Percentiles rank a stretch among this genome's conserved stretches.
phyloP scores from a whole-genome alignment of 2,888 invertebrate species.

The Ernsta delagoae region DNA sequence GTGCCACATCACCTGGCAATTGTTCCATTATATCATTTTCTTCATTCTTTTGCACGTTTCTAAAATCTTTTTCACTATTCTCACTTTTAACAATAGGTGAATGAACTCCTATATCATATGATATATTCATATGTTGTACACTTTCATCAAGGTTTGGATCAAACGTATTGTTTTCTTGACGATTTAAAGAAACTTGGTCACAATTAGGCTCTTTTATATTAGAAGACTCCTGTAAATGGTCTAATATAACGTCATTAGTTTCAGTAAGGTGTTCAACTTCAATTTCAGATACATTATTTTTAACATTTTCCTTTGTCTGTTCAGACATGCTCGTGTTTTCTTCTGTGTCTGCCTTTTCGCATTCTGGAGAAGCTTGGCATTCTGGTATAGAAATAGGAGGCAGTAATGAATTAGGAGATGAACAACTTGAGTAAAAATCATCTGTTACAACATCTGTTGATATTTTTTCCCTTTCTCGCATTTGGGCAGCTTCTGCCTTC shows the following conservation, averaged over 20 bases:
- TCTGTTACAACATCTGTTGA: constrained; percentile 41
- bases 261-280: constrained; percentile 27
- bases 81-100: not conserved
- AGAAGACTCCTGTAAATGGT: constrained; percentile 7
- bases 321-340: constrained; percentile 21
- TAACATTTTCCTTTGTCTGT: constrained; percentile 36
- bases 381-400: not conserved
- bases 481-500: constrained; percentile 76
- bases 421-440: constrained; percentile 35
- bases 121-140: constrained; percentile 2
- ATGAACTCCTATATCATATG: not conserved
- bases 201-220: not conserved
- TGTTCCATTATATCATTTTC: not conserved
- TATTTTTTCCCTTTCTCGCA: constrained; percentile 59
- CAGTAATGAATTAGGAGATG: not conserved
- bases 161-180: constrained; percentile 8
- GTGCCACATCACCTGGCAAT: not conserved
- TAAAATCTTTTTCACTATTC: not conserved
- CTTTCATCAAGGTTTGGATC: constrained; percentile 1
- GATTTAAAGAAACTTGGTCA: not conserved
- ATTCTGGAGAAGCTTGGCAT: not conserved
- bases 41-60: not conserved
- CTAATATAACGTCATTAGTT: constrained; percentile 19
- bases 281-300: constrained; percentile 31
- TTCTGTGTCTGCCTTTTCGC: constrained; percentile 3